Percentiles rank a stretch among this genome's conserved stretches.
Evolutionary conservation across 2,113 vertebrate genomes (phyloP).

Genomic region (Vulpes vulpes): DNA sequence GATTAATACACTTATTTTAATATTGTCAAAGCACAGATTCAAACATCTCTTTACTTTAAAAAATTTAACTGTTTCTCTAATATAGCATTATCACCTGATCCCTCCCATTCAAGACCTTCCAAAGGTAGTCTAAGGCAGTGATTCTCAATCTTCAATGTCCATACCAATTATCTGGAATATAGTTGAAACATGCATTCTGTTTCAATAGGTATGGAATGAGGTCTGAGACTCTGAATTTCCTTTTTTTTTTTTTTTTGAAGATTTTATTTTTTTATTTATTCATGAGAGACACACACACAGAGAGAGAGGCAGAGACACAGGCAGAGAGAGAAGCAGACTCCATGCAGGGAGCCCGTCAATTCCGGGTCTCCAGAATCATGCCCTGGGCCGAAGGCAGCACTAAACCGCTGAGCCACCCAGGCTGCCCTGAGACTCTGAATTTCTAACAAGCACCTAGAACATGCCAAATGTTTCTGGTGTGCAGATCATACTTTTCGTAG

Average conservation of each 20-base stretch:
- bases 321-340: no score
- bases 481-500: background rate
- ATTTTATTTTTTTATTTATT: no score
- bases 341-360: no score
- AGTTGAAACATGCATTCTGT: slow-evolving; percentile 33
- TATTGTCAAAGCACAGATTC: slow-evolving; percentile 16
- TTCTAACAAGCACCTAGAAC: background rate
- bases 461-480: background rate
- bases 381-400: no score
- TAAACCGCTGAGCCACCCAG: no score
- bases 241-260: no score
- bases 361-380: no score
- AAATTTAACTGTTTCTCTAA: background rate
- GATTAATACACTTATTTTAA: slow-evolving; percentile 42
- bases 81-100: background rate
- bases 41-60: slow-evolving; percentile 19
- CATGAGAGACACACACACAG: no score
- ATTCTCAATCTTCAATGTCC: slow-evolving; percentile 12
- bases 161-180: background rate
- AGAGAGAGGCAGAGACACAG: no score
- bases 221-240: background rate
- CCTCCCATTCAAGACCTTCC: background rate
- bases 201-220: background rate
- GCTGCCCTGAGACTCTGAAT: background rate
- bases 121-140: background rate